Percentiles rank a stretch among this genome's conserved stretches.
Conservation (phyloP, 2,113 vertebrate species). For the sheep (Ovis aries) region ARS-UI_Ramb_v3.0 NC_056068.1:5545001-5545500, state of each 20-base stretch:
- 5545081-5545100: not conserved
- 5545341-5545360: fast-evolving
- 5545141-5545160: not conserved
- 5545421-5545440: not conserved
- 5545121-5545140: not conserved
- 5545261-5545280: too few relatives aligned
- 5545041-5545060: not conserved
- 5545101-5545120: not conserved
- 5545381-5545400: not conserved
- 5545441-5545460: not conserved
- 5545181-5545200: not conserved
- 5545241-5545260: too few relatives aligned
- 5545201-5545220: not conserved
- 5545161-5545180: not conserved
- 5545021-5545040: not conserved
- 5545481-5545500: not conserved
- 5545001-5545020: not conserved
- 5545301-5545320: too few relatives aligned
- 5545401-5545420: not conserved
- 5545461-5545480: not conserved
- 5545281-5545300: too few relatives aligned
- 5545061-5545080: not conserved
- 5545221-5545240: too few relatives aligned
- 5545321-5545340: not conserved
- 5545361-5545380: not conserved